Base-by-base conservation (phyloP, 2,797 vertebrate genomes). In the Poeciliopsis presidionis region DNA sequence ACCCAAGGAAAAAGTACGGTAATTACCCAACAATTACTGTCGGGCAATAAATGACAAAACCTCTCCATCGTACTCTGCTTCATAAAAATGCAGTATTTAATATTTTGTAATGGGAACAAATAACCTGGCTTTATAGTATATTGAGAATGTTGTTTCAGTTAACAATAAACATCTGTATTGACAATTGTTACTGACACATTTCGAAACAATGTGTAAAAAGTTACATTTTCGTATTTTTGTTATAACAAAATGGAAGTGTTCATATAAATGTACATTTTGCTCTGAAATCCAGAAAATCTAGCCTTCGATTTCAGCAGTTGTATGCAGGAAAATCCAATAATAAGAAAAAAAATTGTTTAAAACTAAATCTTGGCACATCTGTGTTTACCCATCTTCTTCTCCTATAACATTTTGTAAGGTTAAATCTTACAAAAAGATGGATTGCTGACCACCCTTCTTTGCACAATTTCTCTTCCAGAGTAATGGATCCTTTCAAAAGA, bases 1-100 rank as follows among this genome's bases (percentile, higher is more conserved):
- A 84, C 69, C 67, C 30, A 76, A 55, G 71, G 69, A 84, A 90
- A 87, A 80, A 74, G 72, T 67, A 72, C 53, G 85, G 81, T 80
- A 81, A 80, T 43, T 86, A 41, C 13, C 63, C 63, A 49, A 74
- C 47, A 71, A 57, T 49, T 41, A 41, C 7, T 41, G 6, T 7
- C 7, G 39, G 39, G 39, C 7, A 7, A 41, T 1, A 41, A 41
- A 89, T 81, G 83, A 86, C 76, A 81, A 78, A 85, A 72, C 69
- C 51, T 81, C 74, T 45, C 59, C 88, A 80, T 80, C 36, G 41
- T 57, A 81, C 51, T 81, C 77, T 77, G 28, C 3, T 46, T 76
- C 46, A 72, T 25, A 65, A 84, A 73, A 73, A 77, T 49, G 47
- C n/a, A 22, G 41, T 74, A 45, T 46, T 72, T 25, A 79, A 65